A percentile compares a stretch with the other conserved stretches of the same genome.
These are phyloP conservation scores for Microplitis manilae DNA, from an alignment of 2,888 invertebrate genomes.

Conservation along the genomic window DNA sequence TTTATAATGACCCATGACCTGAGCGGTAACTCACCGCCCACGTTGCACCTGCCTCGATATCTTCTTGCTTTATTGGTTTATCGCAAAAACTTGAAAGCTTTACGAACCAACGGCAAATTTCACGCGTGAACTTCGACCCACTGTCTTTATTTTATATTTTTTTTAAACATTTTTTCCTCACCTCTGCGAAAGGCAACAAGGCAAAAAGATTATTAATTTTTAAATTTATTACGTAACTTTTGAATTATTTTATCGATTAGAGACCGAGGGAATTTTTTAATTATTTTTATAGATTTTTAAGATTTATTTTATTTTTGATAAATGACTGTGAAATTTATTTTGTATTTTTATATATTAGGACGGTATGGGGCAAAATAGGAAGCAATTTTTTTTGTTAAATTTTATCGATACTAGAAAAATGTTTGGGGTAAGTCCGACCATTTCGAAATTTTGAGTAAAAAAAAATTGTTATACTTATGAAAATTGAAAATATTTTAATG, in stretches of 20 bases:
- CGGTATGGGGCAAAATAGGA: too few relatives aligned
- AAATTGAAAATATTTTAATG: too few relatives aligned
- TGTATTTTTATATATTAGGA: too few relatives aligned
- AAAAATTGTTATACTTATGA: too few relatives aligned
- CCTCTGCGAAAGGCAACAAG: conserved; percentile 3
- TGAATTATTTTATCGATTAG: conserved; percentile 10
- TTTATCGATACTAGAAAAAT: too few relatives aligned
- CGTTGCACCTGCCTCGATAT: conserved; percentile 67
- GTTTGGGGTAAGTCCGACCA: too few relatives aligned
- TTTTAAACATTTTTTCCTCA: conserved; percentile 45
- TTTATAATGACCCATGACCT: conserved; percentile 62
- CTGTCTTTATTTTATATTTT: conserved; percentile 40
- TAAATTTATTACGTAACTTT: conserved; percentile 6
- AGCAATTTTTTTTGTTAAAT: too few relatives aligned
- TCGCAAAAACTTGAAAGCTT: conserved; percentile 57
- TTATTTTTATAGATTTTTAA: too few relatives aligned
- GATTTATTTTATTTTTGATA: too few relatives aligned
- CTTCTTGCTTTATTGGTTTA: conserved; percentile 66
- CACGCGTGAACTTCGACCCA: conserved; percentile 57
- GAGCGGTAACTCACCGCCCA: conserved; percentile 66
- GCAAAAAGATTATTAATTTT: not conserved
- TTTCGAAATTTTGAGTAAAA: too few relatives aligned
- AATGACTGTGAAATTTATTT: too few relatives aligned
- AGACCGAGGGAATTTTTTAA: not conserved
- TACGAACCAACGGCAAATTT: conserved; percentile 57